Conservation (phyloP, 2,797 vertebrate genomes). For the Sarcophilus harrisii region DNA sequence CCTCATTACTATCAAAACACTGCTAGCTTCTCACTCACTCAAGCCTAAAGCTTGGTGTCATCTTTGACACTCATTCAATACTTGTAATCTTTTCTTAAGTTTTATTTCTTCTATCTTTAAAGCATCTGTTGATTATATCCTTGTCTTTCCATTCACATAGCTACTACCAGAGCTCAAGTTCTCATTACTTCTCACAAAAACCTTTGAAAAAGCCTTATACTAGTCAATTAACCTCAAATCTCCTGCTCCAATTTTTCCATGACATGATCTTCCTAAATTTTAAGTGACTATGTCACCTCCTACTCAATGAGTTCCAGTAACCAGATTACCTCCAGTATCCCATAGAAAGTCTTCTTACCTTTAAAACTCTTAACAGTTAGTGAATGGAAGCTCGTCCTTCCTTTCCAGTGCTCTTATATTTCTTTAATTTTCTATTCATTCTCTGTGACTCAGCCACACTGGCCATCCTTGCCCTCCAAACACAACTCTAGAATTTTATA, state of each 20-base stretch:
- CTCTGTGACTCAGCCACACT: not conserved
- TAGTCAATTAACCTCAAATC: not conserved
- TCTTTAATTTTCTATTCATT: not conserved
- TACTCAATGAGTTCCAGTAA: not conserved
- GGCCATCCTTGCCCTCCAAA: not conserved
- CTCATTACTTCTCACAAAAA: not conserved
- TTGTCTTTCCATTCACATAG: not conserved
- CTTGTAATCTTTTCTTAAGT: not conserved
- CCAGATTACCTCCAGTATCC: not conserved
- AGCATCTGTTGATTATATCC: not conserved
- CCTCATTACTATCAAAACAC: not conserved
- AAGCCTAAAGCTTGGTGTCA: not conserved
- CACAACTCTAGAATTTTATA: not conserved
- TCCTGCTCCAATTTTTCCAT: not conserved
- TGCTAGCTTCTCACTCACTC: not conserved
- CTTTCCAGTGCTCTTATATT: not conserved
- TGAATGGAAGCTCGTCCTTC: not conserved
- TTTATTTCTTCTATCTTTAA: not conserved
- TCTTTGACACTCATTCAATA: not conserved
- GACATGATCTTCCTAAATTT: not conserved
- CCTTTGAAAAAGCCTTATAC: not conserved
- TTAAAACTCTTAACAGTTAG: not conserved
- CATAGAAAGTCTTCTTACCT: not conserved
- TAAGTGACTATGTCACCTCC: not conserved
- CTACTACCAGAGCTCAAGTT: not conserved